These are phyloP conservation scores for Notiomystis cincta DNA, from an alignment of 2,113 vertebrate species.

Conservation along the genomic window DNA sequence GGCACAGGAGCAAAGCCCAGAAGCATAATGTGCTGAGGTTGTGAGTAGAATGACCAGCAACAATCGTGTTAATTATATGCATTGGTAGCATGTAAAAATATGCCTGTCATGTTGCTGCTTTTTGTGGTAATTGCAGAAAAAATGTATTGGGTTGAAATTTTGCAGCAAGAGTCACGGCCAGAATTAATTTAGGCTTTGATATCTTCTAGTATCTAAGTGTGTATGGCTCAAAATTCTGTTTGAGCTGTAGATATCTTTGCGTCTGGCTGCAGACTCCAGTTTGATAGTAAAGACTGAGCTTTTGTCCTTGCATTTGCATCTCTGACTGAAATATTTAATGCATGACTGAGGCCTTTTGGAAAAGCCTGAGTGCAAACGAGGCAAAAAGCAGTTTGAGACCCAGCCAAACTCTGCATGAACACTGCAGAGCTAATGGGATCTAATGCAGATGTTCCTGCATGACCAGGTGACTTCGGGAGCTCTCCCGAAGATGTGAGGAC, in stretches of 20 bases:
- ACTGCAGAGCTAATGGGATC: background rate
- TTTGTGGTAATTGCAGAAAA: background rate
- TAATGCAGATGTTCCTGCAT: background rate
- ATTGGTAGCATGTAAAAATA: background rate
- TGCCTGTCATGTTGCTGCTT: background rate
- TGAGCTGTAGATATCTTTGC: background rate
- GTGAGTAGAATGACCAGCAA: background rate
- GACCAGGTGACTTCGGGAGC: background rate
- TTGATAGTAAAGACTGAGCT: background rate
- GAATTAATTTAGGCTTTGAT: background rate
- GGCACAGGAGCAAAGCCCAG: background rate
- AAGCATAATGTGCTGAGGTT: background rate
- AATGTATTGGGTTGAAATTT: background rate
- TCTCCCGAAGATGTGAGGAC: background rate
- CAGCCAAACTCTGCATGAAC: fast-evolving
- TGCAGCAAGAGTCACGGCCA: background rate
- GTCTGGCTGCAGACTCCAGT: background rate
- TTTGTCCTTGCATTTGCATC: background rate
- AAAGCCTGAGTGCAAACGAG: background rate
- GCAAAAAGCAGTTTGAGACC: background rate
- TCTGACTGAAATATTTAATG: background rate
- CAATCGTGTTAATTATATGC: background rate
- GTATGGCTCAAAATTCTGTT: background rate
- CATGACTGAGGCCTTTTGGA: background rate
- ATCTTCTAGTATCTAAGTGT: background rate